Evolutionary conservation across 2,888 invertebrate genomes (phyloP).

Genomic region (Nycteola revayana): DNA sequence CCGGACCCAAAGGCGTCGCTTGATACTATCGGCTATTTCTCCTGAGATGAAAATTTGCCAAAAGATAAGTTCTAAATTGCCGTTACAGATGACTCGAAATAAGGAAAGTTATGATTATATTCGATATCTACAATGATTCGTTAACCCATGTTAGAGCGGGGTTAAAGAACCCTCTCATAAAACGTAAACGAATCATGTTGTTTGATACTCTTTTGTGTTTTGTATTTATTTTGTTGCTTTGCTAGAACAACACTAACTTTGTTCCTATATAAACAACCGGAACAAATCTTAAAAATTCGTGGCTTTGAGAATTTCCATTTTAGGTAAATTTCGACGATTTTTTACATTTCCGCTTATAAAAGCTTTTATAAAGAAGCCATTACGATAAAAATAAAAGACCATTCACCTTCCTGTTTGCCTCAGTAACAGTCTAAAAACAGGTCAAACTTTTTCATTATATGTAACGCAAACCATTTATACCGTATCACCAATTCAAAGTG

Average conservation of each 20-base stretch:
- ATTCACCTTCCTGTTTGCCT: constrained; percentile 13
- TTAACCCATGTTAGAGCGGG: no score
- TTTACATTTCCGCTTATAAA: constrained; percentile 3
- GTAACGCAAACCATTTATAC: no score
- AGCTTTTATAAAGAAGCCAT: not conserved
- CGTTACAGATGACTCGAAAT: constrained; percentile 29
- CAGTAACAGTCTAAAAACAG: constrained; percentile 9
- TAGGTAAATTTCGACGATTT: not conserved
- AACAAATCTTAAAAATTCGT: constrained; percentile 1
- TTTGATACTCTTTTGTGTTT: no score
- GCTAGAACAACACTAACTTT: constrained; percentile 10
- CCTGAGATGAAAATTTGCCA: constrained; percentile 3
- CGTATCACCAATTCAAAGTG: not conserved
- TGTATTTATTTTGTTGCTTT: no score
- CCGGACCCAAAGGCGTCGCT: constrained; percentile 22
- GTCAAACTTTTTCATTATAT: no score
- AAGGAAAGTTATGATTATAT: constrained; percentile 26
- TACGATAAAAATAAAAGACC: no score
- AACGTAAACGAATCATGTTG: no score
- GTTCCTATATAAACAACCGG: constrained; percentile 1
- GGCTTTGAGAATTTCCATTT: not conserved
- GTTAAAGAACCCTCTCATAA: no score
- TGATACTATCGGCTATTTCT: no score
- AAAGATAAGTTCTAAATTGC: constrained; percentile 27
- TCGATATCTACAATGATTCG: no score